Conservation (phyloP, 2,113 vertebrate species). For the Platysteira castanea region DNA sequence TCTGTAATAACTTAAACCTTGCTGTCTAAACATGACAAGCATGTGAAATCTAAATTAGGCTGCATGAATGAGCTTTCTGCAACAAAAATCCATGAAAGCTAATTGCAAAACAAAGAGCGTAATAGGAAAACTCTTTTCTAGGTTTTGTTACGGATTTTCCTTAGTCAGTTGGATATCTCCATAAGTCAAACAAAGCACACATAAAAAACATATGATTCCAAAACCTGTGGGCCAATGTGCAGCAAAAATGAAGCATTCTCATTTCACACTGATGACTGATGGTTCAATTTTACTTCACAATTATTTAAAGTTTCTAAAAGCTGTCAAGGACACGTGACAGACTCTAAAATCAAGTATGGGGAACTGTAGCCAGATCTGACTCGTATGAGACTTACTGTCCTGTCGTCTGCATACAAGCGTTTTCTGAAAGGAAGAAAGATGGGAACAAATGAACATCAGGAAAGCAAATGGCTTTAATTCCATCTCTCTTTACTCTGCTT, state of each 20-base stretch:
- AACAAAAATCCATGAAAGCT: background rate
- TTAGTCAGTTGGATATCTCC: background rate
- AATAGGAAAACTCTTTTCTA: background rate
- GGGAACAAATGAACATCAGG: background rate
- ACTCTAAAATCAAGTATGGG: background rate
- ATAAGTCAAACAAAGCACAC: background rate
- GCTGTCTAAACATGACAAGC: background rate
- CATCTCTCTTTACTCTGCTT: background rate
- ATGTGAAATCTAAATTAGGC: background rate
- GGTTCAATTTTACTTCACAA: background rate
- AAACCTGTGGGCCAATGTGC: background rate
- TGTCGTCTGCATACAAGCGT: background rate
- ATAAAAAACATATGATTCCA: background rate
- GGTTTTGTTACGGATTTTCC: background rate
- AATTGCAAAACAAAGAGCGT: background rate
- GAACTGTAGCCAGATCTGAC: background rate
- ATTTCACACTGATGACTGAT: background rate
- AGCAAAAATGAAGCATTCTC: background rate
- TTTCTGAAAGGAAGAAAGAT: background rate
- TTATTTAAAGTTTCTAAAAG: background rate
- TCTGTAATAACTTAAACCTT: background rate
- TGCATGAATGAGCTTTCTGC: background rate
- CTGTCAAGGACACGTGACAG: background rate
- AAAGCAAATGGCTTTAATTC: background rate
- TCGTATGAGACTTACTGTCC: background rate